Evolutionary conservation across 1,140 invertebrate genomes (phyloP).

Genomic region (silkworm (Bombyx mori)): ASM3026992v2 NC_085115.1:10381001-10381500

Average conservation of each 20-base stretch:
- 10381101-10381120: conserved; percentile 22
- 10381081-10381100: conserved; percentile 6
- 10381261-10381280: too few species aligned
- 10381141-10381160: conserved; percentile 14
- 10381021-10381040: too few species aligned
- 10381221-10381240: conserved; percentile 8
- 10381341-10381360: not conserved
- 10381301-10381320: too few species aligned
- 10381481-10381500: too few species aligned
- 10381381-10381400: not conserved
- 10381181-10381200: conserved; percentile 19
- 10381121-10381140: conserved; percentile 28
- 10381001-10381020: too few species aligned
- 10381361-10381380: not conserved
- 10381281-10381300: not conserved
- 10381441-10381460: too few species aligned
- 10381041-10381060: not conserved
- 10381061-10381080: conserved; percentile 1
- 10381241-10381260: not conserved
- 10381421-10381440: too few species aligned
- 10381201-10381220: conserved; percentile 12
- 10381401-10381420: not conserved
- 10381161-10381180: conserved; percentile 30
- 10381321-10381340: not conserved
- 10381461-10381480: too few species aligned